These are phyloP conservation scores for Drosophila funebris DNA, from an alignment of 1,140 invertebrate species.

Conservation along the genomic window DNA sequence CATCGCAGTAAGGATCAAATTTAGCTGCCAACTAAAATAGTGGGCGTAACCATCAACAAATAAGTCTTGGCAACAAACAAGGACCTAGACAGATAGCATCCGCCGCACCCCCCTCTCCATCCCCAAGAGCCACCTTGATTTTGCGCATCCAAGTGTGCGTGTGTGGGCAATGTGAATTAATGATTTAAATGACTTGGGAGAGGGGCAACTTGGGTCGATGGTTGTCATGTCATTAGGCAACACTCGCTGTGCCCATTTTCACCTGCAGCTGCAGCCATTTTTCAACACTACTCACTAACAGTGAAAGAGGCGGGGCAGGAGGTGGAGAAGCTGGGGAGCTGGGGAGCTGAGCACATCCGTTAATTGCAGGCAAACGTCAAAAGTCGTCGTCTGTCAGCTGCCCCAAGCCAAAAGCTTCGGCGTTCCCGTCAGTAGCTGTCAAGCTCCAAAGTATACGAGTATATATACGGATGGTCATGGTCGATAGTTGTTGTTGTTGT, in stretches of 20 bases:
- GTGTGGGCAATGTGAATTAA: conserved; percentile 72
- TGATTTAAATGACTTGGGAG: conserved; percentile 65
- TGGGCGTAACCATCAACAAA: conserved; percentile 58
- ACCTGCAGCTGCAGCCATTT: conserved; percentile 75
- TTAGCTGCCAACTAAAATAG: conserved; percentile 20
- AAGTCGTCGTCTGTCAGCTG: conserved; percentile 71
- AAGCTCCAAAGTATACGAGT: conserved; percentile 49
- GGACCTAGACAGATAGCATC: conserved; percentile 17
- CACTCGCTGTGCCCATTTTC: conserved; percentile 75
- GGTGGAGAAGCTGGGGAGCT: conserved; percentile 10
- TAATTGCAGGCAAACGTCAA: conserved; percentile 81
- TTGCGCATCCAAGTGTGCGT: conserved; percentile 28
- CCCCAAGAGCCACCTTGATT: background rate
- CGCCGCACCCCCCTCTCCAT: background rate
- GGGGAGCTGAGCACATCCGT: conserved; percentile 50
- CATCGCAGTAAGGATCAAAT: conserved; percentile 56
- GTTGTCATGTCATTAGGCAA: conserved; percentile 75
- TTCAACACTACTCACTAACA: conserved; percentile 59
- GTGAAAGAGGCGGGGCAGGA: background rate
- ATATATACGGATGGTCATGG: conserved; percentile 59
- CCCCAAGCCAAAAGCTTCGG: conserved; percentile 30
- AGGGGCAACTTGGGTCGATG: conserved; percentile 21
- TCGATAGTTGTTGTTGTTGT: conserved; percentile 62
- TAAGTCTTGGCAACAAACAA: conserved; percentile 68
- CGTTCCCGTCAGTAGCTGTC: conserved; percentile 71